Conservation (phyloP, 2,113 vertebrate genomes). For the Saccopteryx bilineata region DNA sequence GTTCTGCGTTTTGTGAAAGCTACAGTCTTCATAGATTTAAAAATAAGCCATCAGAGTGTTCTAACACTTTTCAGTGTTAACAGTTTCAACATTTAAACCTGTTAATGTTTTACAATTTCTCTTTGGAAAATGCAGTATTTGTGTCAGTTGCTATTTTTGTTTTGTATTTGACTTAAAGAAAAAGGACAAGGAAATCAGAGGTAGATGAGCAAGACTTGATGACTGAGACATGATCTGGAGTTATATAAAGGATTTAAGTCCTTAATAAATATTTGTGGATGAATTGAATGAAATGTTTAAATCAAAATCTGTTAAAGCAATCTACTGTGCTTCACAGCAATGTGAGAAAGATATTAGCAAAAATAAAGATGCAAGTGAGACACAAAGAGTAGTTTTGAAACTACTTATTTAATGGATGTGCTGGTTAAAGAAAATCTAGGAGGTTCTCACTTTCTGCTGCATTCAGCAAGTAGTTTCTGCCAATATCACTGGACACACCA, state of each 20-base stretch:
- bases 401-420: background rate
- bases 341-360: background rate
- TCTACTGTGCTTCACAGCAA: background rate
- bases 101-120: background rate
- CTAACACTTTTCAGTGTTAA: background rate
- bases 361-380: background rate
- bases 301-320: background rate
- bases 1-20: background rate
- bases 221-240: background rate
- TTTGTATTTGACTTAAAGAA: slow-evolving; percentile 47
- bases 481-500: background rate
- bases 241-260: background rate
- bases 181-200: background rate
- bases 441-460: background rate
- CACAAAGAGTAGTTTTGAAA: background rate
- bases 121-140: background rate
- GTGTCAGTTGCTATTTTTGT: background rate
- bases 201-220: background rate
- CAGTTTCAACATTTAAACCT: background rate
- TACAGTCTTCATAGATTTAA: background rate
- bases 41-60: background rate
- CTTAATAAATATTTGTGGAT: background rate
- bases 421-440: background rate
- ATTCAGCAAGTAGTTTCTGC: background rate
- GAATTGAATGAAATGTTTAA: background rate